Evolutionary conservation across 2,888 invertebrate genomes (phyloP), one percentile per base, ranked within the genome.

Genomic region (Heliconius aoede): DNA sequence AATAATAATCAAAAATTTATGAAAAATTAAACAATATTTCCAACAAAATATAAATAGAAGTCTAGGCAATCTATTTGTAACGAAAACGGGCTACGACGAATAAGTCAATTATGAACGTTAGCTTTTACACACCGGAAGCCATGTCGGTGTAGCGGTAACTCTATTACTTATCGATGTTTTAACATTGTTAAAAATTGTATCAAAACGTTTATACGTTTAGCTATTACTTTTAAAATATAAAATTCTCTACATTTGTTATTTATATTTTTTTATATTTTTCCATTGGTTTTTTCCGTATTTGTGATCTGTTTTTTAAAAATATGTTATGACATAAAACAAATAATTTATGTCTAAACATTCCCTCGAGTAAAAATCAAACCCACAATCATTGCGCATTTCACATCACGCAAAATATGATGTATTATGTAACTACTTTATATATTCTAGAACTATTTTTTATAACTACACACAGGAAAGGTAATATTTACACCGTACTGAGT

Each of bases 51-150:
- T 55, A 76, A 76, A 62, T 64, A 62, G 36, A 71, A 62, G 9
- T 51, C 36, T 28, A 26, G 46, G 24, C 61, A 24, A 32, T 60
- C 30, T 73, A 36, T 32, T 58, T 60, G 62, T 62, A 61, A 46
- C 58, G 51, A 64, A 76, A 74, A 64, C 78, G 62, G 24, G 55
- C 68, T 64, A 64, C 55, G 58, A 72, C 32, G 68, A 55, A 69
- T 79, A 79, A 79, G 61, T 78, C 36, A 79, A 58, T 79, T 79
- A 79, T 65, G 36, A 30, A 55, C 55, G 69, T 58, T 60, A 69
- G 72, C 74, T 78, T 78, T 72, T 76, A 58, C 51, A 72, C 36
- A 55, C 55, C 60, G 77, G 67, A 73, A 62, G 62, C 71, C 60
- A 55, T 71, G 76, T 73, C 55, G 67, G 71, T 62, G 60, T 58